Conservation (phyloP, 2,113 vertebrate species). For the Paraplagusia blochii region DNA sequence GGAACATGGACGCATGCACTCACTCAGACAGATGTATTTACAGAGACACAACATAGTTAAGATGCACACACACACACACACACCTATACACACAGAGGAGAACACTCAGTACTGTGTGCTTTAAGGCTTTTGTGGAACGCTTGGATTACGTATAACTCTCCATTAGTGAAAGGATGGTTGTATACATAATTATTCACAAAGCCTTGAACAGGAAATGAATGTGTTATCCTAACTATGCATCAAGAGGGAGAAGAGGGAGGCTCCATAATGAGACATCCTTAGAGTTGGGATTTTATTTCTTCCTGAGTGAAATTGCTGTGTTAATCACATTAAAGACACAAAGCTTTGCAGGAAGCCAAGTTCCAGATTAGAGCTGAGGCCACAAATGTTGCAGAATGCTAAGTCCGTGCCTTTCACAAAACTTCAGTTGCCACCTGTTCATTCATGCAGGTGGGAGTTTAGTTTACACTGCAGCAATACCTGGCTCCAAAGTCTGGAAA, state of each 20-base stretch:
- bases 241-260: slow-evolving; percentile 17
- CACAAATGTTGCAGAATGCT: slow-evolving; percentile 2
- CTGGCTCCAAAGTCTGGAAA: not conserved
- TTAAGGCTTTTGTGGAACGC: slow-evolving; percentile 49
- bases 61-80: slow-evolving; percentile 36
- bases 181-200: slow-evolving; percentile 71
- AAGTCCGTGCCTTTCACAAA: not conserved
- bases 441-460: slow-evolving; percentile 1
- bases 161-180: slow-evolving; percentile 64
- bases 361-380: slow-evolving; percentile 9
- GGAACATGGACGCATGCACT: slow-evolving; percentile 12
- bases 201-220: slow-evolving; percentile 63
- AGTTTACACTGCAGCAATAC: not conserved
- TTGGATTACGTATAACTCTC: slow-evolving; percentile 61
- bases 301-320: slow-evolving; percentile 49
- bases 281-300: slow-evolving; percentile 59
- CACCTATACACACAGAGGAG: slow-evolving; percentile 27
- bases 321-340: slow-evolving; percentile 60
- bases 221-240: slow-evolving; percentile 42
- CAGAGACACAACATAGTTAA: slow-evolving; percentile 29
- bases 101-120: slow-evolving; percentile 44
- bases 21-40: slow-evolving; percentile 14
- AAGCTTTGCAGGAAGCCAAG: slow-evolving; percentile 22
- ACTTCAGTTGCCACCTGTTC: not conserved
- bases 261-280: slow-evolving; percentile 52